Conservation (phyloP, 2,113 vertebrate species). For the Lasiurus borealis region DNA sequence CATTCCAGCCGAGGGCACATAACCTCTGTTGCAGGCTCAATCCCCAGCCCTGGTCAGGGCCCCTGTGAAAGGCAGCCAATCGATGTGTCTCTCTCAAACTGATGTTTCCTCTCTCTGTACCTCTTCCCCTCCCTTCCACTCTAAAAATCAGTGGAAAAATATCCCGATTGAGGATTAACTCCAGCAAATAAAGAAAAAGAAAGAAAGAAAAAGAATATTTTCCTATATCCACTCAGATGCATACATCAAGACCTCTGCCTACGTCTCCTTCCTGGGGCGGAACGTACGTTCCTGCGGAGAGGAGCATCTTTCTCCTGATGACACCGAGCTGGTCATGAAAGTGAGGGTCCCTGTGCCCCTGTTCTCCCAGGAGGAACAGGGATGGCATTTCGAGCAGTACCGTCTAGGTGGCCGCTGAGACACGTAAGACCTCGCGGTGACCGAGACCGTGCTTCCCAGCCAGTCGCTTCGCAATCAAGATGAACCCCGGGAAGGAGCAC, state of each 20-base stretch:
- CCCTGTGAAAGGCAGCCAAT: too few species aligned
- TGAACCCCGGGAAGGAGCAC: slow-evolving; percentile 15
- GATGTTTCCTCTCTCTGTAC: too few species aligned
- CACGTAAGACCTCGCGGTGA: background rate
- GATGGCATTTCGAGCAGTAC: background rate
- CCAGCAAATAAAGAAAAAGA: background rate
- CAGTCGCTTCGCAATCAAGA: slow-evolving; percentile 1
- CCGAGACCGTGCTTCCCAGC: background rate
- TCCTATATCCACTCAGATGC: background rate
- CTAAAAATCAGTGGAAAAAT: too few species aligned
- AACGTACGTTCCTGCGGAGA: background rate
- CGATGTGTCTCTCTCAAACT: too few species aligned
- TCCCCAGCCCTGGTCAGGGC: too few species aligned
- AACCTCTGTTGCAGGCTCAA: too few species aligned
- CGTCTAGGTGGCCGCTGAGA: background rate
- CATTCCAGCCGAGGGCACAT: too few species aligned
- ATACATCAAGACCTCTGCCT: slow-evolving; percentile 17
- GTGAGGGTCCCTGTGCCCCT: background rate
- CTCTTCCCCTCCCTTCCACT: too few species aligned
- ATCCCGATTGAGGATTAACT: too few species aligned
- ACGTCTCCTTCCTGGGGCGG: background rate
- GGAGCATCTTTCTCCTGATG: background rate
- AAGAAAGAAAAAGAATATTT: background rate
- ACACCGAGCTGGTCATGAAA: background rate
- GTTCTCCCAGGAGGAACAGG: background rate